Evolutionary conservation across 2,888 invertebrate species (phyloP), one percentile per base, ranked within the genome.

Genomic region (Nemurella pictetii): DNA sequence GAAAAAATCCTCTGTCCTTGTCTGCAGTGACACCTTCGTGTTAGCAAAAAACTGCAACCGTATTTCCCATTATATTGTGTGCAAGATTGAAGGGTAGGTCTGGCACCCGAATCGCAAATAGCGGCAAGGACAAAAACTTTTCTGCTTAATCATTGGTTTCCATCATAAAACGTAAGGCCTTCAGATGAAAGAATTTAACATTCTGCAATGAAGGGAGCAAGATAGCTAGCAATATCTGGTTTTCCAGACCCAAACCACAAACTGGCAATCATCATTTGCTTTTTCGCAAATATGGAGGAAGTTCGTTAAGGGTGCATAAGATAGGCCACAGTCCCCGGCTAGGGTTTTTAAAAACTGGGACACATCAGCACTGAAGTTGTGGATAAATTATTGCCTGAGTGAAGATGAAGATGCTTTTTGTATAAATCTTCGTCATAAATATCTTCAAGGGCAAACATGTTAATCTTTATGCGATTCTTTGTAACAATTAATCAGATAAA

Each of bases 11-110:
- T n/a, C 83, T 84, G 0, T 87, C 87, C 84, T 86, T 87, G 0
- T 77, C 36, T 26, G 87, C 83, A 80, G 26, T 25, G 75, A 82
- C 55, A 9, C 85, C 86, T 82, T 80, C 30, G 73, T 85, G 83
- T 7, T n/a, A 86, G 80, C 72, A 86, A 87, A 83, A 83, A 86
- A n/a, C 85, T 27, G 73, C 86, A 87, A 9, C 87, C 87, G 83
- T 85, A 85, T 26, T 35, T 27, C 3, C 86, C 86, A 78, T 86
- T 86, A 72, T 73, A 87, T 72, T 85, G 85, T 29, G 77, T 85
- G 25, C 80, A 82, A 73, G 82, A 80, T 86, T 73, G 84, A 12
- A 83, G 55, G 26, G 32, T 72, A 81, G 84, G 84, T 75, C 84
- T 75, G 0, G 83, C 85, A 20, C 80, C 80, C 15, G 87, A 84